Evolutionary conservation across 2,113 vertebrate species (phyloP), one percentile per base, ranked within the genome.

Genomic region (Paralichthys olivaceus): DNA sequence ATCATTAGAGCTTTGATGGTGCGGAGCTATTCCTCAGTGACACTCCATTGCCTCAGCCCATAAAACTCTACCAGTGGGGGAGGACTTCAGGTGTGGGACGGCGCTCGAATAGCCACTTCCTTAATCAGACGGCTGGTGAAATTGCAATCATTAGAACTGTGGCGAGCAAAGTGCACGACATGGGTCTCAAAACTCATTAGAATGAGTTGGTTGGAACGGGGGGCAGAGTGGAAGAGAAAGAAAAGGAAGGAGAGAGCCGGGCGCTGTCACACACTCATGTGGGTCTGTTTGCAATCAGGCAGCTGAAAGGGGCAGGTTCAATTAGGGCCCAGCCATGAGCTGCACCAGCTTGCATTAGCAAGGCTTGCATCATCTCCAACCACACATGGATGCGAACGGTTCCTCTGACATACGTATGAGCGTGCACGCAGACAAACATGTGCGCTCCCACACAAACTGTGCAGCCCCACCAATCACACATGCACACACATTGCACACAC

Each of bases 101-200:
- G 58, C 29, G 66, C 77, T 89, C 77, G 81, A 87, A 84, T 62
- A 81, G 74, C 87, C 75, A 85, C 63, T 83, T 87, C 73, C 79
- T 87, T 80, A 77, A 91, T 92, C 79, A 83, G 79, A 81, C 1
- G 56, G 80, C 75, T 76, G 76, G 84, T 75, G 78, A 87, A 92
- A 91, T 88, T 90, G 83, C 84, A 90, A 87, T 92, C 87, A 92
- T 92, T 91, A 92, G 85, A 70, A 70, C 64, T 64, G 81, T 58
- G n/a, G 68, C 57, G 67, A 78, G 76, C 83, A 70, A 64, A 17
- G 12, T 69, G 75, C 83, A 77, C 43, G 64, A 88, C 81, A 80
- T 47, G 45, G 83, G 68, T 77, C 83, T 87, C 29, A 54, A 82
- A 87, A 79, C 64, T 86, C 59, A 57, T 90, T 93, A 87, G 67